Percentiles rank a stretch among this genome's conserved stretches.
These are phyloP conservation scores for Isaurus tuberculatus DNA, from an alignment of 92 coral and sea anemone genomes.

Conservation along the genomic window DNA sequence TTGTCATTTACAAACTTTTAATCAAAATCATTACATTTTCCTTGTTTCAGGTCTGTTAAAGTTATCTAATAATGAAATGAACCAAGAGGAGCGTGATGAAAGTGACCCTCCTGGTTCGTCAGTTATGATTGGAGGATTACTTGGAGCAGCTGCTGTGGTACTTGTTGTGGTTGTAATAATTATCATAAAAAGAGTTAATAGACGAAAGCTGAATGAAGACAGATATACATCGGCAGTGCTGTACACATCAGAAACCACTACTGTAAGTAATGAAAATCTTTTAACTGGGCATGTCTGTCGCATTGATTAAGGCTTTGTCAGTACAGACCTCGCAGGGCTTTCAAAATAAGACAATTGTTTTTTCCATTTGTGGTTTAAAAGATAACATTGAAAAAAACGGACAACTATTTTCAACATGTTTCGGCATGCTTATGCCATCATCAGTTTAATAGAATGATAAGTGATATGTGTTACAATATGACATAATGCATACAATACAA, in stretches of 20 bases:
- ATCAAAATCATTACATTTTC: neutral
- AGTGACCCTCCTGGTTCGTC: constrained; percentile 25
- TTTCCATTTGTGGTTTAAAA: no score
- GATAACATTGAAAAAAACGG: no score
- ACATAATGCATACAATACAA: no score
- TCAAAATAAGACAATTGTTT: no score
- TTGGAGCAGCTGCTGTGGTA: constrained; percentile 59
- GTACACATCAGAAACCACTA: constrained; percentile 16
- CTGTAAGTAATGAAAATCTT: neutral
- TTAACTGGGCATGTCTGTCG: no score
- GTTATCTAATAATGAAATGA: neutral
- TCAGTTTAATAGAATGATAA: no score
- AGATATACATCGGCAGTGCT: constrained; percentile 20
- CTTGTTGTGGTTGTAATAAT: constrained; percentile 41
- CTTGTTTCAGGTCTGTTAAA: constrained; percentile 3
- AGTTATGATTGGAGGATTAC: constrained; percentile 65
- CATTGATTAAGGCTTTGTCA: no score
- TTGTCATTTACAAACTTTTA: neutral
- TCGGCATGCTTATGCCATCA: no score
- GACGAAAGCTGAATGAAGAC: constrained; percentile 1
- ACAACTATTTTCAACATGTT: no score
- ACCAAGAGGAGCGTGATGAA: constrained; percentile 16
- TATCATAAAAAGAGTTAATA: neutral
- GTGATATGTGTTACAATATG: no score
- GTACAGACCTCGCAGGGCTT: no score